phyloP scores from a whole-genome alignment of 1,140 invertebrate genomes.

The Hetaerina americana region DNA sequence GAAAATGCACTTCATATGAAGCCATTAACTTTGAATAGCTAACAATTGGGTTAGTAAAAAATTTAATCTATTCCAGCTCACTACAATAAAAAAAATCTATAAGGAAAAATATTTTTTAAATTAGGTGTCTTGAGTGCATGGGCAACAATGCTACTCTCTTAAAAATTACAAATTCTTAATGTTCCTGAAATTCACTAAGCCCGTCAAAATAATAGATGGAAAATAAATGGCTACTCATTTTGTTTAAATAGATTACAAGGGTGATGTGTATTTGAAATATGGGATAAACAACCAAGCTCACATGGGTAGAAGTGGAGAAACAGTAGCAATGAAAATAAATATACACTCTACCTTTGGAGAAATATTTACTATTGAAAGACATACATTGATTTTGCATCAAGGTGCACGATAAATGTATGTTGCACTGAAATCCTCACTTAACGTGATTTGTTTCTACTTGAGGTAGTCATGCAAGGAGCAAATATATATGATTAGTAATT shows the following conservation, averaged over 20 bases:
- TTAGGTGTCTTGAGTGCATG: not conserved
- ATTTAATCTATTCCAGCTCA: not conserved
- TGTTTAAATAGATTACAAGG: not conserved
- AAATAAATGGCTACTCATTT: too few relatives aligned
- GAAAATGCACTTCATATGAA: not conserved
- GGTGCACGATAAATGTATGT: not conserved
- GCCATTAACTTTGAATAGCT: not conserved
- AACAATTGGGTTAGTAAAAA: not conserved
- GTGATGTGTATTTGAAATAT: not conserved
- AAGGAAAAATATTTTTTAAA: not conserved
- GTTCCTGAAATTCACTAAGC: not conserved
- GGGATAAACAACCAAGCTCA: not conserved
- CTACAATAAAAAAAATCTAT: not conserved
- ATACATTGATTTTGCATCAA: not conserved
- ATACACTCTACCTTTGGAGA: not conserved
- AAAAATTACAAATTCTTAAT: not conserved
- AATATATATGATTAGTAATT: constrained; percentile 1
- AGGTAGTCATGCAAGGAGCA: not conserved
- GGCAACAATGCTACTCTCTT: not conserved
- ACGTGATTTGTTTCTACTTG: not conserved
- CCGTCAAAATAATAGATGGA: not conserved
- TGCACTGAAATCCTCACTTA: not conserved
- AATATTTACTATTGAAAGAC: constrained; percentile 1
- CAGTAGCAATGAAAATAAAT: not conserved
- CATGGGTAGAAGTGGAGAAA: not conserved